phyloP scores from a whole-genome alignment of 2,888 invertebrate genomes.

The Agonopterix subpropinquella region DNA sequence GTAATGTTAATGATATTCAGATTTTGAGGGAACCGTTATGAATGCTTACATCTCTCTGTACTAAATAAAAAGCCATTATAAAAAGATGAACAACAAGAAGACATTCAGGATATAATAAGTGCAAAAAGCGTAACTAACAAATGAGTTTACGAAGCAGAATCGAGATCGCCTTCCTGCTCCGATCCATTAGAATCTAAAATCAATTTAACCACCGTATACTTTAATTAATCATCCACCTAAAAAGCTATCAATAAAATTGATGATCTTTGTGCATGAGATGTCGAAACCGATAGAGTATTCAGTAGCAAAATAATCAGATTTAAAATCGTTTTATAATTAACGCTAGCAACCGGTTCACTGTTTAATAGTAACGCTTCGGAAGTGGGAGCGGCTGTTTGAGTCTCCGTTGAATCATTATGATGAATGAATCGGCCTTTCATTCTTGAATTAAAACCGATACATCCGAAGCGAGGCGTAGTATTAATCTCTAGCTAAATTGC shows the following conservation, averaged over 20 bases:
- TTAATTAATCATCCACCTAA: conserved; percentile 50
- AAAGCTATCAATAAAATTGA: conserved; percentile 57
- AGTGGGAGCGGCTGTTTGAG: conserved; percentile 45
- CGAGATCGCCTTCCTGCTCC: conserved; percentile 13
- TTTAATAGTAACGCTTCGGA: conserved; percentile 47
- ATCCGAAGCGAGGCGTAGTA: conserved; percentile 44
- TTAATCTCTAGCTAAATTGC: conserved; percentile 48
- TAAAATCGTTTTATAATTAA: conserved; percentile 66
- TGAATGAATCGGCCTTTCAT: conserved; percentile 69
- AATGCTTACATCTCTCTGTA: not conserved
- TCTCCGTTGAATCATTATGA: conserved; percentile 59
- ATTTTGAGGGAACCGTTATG: conserved; percentile 2
- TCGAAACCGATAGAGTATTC: conserved; percentile 53
- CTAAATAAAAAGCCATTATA: too few species aligned
- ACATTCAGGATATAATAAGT: too few species aligned
- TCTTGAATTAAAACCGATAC: conserved; percentile 37
- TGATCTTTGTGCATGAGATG: conserved; percentile 43
- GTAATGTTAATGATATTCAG: conserved; percentile 18
- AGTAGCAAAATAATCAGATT: conserved; percentile 66
- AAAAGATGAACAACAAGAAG: too few species aligned
- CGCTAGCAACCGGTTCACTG: conserved; percentile 52
- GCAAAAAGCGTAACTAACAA: not conserved
- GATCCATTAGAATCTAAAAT: conserved; percentile 29
- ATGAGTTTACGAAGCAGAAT: not conserved
- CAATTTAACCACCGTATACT: conserved; percentile 33